phyloP scores from a whole-genome alignment of 2,888 invertebrate genomes.

The Scaptodrosophila latifasciaeformis region DNA sequence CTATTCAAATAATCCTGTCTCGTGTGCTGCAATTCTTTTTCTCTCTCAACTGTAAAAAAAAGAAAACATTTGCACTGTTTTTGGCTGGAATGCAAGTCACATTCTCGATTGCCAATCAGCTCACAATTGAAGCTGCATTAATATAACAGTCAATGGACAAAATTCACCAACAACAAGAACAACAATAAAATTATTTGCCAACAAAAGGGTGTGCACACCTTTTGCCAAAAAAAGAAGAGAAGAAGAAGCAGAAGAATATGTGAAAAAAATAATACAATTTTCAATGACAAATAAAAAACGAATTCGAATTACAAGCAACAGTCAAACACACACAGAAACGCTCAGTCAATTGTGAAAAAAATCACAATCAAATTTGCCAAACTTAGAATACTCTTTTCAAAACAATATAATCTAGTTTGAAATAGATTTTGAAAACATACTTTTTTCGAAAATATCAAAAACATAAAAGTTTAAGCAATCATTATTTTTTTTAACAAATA shows the following conservation, averaged over 20 bases:
- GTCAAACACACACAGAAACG: constrained; percentile 30
- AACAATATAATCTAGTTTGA: too few relatives aligned
- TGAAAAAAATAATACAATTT: background rate
- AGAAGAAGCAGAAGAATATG: constrained; percentile 13
- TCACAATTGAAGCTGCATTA: constrained; percentile 68
- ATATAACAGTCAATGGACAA: constrained; percentile 46
- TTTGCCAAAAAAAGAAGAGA: constrained; percentile 31
- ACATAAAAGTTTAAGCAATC: too few relatives aligned
- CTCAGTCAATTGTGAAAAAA: too few relatives aligned
- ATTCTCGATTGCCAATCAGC: constrained; percentile 69
- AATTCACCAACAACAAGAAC: constrained; percentile 16
- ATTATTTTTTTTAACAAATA: too few relatives aligned
- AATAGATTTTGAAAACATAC: too few relatives aligned
- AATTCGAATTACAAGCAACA: constrained; percentile 52
- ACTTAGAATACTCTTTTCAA: too few relatives aligned
- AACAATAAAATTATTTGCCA: constrained; percentile 23
- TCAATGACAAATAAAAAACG: constrained; percentile 30
- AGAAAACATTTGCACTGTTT: constrained; percentile 3
- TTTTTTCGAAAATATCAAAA: too few relatives aligned
- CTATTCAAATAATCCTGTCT: constrained; percentile 48
- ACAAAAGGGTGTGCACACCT: constrained; percentile 44
- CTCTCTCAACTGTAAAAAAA: background rate
- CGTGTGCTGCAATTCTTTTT: too few relatives aligned
- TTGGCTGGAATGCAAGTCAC: constrained; percentile 63
- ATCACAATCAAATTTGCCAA: too few relatives aligned